Conservation (phyloP, 1,140 invertebrate genomes). For the Drosophila orena region DNA sequence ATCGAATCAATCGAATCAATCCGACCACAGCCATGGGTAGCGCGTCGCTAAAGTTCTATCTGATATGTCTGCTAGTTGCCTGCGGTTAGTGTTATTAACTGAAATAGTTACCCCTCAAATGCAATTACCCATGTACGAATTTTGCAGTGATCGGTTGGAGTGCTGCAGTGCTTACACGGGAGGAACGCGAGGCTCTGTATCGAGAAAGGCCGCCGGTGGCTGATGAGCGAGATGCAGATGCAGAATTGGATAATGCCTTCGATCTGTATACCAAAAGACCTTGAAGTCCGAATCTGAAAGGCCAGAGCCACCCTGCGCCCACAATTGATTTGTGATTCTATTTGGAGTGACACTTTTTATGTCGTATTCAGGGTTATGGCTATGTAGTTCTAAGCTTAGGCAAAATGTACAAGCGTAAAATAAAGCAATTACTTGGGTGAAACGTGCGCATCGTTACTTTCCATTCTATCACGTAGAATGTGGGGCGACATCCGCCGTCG, state of each 20-base stretch:
- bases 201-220: slow-evolving; percentile 20
- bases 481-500: slow-evolving; percentile 8
- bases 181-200: slow-evolving; percentile 33
- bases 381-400: slow-evolving; percentile 51
- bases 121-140: slow-evolving; percentile 9
- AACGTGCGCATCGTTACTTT: slow-evolving; percentile 65
- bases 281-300: background rate
- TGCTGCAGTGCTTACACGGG: background rate
- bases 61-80: slow-evolving; percentile 33
- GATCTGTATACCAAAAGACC: slow-evolving; percentile 16
- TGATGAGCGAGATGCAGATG: slow-evolving; percentile 57
- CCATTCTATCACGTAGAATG: slow-evolving; percentile 67
- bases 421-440: slow-evolving; percentile 49
- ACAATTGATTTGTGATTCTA: slow-evolving; percentile 12
- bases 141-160: slow-evolving; percentile 26
- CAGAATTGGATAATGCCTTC: slow-evolving; percentile 57
- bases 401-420: slow-evolving; percentile 31
- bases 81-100: slow-evolving; percentile 29
- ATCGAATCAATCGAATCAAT: slow-evolving; percentile 22
- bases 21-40: slow-evolving; percentile 31
- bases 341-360: background rate
- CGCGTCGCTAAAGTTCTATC: slow-evolving; percentile 26
- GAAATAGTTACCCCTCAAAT: background rate
- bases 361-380: slow-evolving; percentile 46
- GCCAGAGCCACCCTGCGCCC: background rate